Conservation (phyloP, 2,888 invertebrate species). For the Hypercompe scribonia region DNA sequence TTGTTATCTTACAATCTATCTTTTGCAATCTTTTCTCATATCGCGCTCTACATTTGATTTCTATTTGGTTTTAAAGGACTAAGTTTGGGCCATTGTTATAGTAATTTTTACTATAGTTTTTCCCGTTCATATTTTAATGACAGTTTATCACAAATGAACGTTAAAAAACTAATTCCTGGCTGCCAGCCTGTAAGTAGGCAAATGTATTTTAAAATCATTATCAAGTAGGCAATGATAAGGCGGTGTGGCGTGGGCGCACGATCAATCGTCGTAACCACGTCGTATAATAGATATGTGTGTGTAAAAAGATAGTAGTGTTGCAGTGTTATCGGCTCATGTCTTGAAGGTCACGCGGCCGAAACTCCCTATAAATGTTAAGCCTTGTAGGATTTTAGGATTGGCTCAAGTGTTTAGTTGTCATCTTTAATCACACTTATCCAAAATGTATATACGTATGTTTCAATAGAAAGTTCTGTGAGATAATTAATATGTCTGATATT, state of each 20-base stretch:
- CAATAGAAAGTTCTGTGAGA: conserved; percentile 34
- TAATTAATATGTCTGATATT: not conserved
- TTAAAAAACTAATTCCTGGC: conserved; percentile 63
- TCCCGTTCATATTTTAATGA: not conserved
- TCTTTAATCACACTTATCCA: conserved; percentile 47
- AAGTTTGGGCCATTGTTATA: not conserved
- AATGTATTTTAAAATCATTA: conserved; percentile 81
- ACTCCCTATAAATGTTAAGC: conserved; percentile 63
- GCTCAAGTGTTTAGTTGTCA: conserved; percentile 58
- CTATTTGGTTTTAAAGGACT: not conserved
- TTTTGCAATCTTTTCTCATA: not conserved
- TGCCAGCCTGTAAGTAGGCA: conserved; percentile 73
- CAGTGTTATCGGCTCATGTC: conserved; percentile 71
- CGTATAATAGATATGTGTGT: conserved; percentile 66
- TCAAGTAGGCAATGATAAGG: conserved; percentile 77
- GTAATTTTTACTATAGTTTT: not conserved
- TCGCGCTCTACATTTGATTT: not conserved
- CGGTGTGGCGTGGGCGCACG: conserved; percentile 62
- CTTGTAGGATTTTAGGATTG: conserved; percentile 65
- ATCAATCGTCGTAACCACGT: conserved; percentile 76
- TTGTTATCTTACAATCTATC: not conserved
- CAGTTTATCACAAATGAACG: not conserved
- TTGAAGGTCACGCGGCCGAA: conserved; percentile 71
- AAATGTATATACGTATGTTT: conserved; percentile 35
- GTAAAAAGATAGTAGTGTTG: conserved; percentile 68